Evolutionary conservation across 2,113 vertebrate species (phyloP).

Genomic region (Oreotrochilus melanogaster): DNA sequence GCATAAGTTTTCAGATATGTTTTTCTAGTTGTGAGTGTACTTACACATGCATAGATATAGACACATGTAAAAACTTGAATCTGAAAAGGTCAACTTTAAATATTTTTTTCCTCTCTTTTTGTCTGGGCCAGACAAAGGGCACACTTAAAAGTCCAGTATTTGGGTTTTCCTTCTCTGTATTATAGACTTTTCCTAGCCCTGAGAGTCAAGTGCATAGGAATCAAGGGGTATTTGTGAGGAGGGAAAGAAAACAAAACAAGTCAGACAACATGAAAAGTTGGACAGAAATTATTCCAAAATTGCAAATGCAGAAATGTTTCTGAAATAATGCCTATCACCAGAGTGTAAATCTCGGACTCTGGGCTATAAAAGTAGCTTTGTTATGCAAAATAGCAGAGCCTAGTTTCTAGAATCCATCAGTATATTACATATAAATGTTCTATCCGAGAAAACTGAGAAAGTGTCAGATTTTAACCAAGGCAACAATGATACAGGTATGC

Average conservation of each 20-base stretch:
- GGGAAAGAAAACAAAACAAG: not conserved
- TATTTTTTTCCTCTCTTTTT: not conserved
- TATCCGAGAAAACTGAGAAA: not conserved
- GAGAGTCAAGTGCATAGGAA: not conserved
- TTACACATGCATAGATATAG: not conserved
- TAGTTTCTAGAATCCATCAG: not conserved
- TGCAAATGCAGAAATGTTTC: not conserved
- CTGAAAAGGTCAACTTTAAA: not conserved
- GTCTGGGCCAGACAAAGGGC: not conserved
- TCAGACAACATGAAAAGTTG: not conserved
- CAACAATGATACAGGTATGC: not conserved
- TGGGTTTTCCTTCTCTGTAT: not conserved
- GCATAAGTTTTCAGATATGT: not conserved
- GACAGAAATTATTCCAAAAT: not conserved
- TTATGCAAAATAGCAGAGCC: not conserved
- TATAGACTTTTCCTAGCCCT: not conserved
- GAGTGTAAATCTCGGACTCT: not conserved
- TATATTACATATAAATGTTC: not conserved
- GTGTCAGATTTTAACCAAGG: not conserved
- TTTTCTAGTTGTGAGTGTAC: not conserved
- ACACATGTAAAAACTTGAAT: not conserved
- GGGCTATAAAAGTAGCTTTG: not conserved
- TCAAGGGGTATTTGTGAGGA: not conserved
- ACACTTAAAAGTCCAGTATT: not conserved
- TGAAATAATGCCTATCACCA: not conserved